Evolutionary conservation across 2,113 vertebrate genomes (phyloP).

Genomic region (Pollimyrus isidori): DNA sequence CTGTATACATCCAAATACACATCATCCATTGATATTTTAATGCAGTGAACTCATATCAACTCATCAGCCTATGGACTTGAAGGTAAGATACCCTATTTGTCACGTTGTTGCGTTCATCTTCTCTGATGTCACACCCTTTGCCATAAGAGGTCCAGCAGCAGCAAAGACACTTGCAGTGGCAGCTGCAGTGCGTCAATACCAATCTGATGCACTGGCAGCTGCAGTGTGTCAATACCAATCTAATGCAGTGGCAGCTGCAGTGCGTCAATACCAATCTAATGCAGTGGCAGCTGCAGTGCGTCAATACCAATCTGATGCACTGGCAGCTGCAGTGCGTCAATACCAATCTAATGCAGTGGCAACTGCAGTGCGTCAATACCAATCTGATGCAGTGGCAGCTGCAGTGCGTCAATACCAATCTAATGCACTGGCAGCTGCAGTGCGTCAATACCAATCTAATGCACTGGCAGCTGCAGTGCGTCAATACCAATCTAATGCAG

Average conservation of each 20-base stretch:
- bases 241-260: neutral
- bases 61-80: neutral
- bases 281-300: too few species aligned
- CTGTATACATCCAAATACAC: neutral
- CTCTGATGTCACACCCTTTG: neutral
- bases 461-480: too few species aligned
- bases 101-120: neutral
- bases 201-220: neutral
- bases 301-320: too few species aligned
- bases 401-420: neutral
- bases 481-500: too few species aligned
- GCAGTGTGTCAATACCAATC: neutral
- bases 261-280: neutral
- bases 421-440: neutral
- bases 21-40: neutral
- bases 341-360: too few species aligned
- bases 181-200: neutral
- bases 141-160: neutral
- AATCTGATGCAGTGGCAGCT: neutral
- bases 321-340: too few species aligned
- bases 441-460: neutral
- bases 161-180: neutral
- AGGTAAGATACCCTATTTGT: neutral
- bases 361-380: neutral
- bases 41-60: neutral